Base-by-base conservation (phyloP, 2,888 invertebrate species). In the Amphipyra berbera region DNA sequence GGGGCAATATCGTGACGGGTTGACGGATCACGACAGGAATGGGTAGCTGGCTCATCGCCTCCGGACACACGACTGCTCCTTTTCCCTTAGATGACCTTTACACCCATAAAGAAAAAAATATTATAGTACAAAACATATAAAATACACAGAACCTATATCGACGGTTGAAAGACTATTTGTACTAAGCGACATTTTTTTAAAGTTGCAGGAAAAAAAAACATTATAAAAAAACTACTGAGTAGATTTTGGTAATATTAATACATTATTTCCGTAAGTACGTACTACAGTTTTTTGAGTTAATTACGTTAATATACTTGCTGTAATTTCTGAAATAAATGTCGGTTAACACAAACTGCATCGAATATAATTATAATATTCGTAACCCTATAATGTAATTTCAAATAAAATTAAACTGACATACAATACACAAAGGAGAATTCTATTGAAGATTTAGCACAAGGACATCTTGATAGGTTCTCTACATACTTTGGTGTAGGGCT, bases 11-110 rank as follows among this genome's bases (percentile, higher is more conserved):
- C 41, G 48, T 57, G 78, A 59, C 58, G 59, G 74, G 61, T 69
- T 68, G 78, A 77, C 63, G 74, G 69, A 77, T 73, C 70, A 60
- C 63, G 54, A 66, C 54, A 55, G 15, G 35, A 48, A 38, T 59
- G 44, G 47, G 46, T 33, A 59, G 54, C 48, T 52, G 30, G 41
- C 54, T 61, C 35, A 52, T 44, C 33, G 68, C 76, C 73, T 1
- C 40, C n/a, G 35, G 76, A 61, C 44, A 10, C 38, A 65, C 50
- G 61, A 44, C 59, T 47, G 37, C 37, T 61, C 33, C 21, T 57
- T 60, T 67, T 42, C 46, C 53, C 38, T 61, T 30, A 54, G 44
- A 57, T 14, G 54, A 64, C 61, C 72, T 61, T 56, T 48, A 44
- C 44, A 44, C 9, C 21, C 56, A 45, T 48, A 54, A 15, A 58